Percentiles rank a stretch among this genome's conserved stretches.
These are phyloP conservation scores for Syngnathus rostellatus DNA, from an alignment of 2,797 vertebrate species.

Conservation along the genomic window DNA sequence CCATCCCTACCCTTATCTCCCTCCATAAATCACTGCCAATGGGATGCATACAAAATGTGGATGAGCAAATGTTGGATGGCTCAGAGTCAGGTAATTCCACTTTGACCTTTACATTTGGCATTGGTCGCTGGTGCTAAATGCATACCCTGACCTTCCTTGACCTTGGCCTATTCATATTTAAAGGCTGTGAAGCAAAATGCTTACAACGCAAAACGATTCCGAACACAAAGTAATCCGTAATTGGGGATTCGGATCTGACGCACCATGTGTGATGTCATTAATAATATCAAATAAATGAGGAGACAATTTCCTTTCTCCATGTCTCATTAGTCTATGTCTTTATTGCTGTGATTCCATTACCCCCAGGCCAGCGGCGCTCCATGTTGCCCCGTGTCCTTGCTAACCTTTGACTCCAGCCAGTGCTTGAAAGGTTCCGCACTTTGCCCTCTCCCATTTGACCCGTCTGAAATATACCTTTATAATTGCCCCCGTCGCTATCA, in stretches of 20 bases:
- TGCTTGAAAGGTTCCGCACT: slow-evolving; percentile 71
- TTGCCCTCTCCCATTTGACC: slow-evolving; percentile 73
- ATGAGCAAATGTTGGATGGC: slow-evolving; percentile 49
- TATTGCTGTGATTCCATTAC: slow-evolving; percentile 51
- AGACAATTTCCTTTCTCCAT: slow-evolving; percentile 9
- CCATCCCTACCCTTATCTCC: slow-evolving; percentile 68
- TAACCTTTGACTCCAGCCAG: slow-evolving; percentile 73
- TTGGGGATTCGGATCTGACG: slow-evolving; percentile 23
- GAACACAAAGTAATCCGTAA: slow-evolving; percentile 3
- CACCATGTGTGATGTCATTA: not conserved
- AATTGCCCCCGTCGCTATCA: slow-evolving; percentile 69
- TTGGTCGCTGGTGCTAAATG: slow-evolving; percentile 67
- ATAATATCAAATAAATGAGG: slow-evolving; percentile 17
- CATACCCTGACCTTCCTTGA: slow-evolving; percentile 58
- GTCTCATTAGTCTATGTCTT: slow-evolving; percentile 38
- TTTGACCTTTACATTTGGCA: slow-evolving; percentile 73
- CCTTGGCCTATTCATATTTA: slow-evolving; percentile 69
- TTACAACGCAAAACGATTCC: not conserved
- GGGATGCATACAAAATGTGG: slow-evolving; percentile 65
- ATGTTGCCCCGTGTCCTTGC: slow-evolving; percentile 51
- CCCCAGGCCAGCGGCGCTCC: slow-evolving; percentile 28
- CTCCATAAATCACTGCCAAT: slow-evolving; percentile 72
- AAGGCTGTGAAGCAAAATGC: slow-evolving; percentile 41
- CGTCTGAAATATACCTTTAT: slow-evolving; percentile 76
- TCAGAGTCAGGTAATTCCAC: slow-evolving; percentile 60